Evolutionary conservation across 1,140 invertebrate species (phyloP), one percentile per base, ranked within the genome.

Genomic region (Neomicropteryx cornuta): DNA sequence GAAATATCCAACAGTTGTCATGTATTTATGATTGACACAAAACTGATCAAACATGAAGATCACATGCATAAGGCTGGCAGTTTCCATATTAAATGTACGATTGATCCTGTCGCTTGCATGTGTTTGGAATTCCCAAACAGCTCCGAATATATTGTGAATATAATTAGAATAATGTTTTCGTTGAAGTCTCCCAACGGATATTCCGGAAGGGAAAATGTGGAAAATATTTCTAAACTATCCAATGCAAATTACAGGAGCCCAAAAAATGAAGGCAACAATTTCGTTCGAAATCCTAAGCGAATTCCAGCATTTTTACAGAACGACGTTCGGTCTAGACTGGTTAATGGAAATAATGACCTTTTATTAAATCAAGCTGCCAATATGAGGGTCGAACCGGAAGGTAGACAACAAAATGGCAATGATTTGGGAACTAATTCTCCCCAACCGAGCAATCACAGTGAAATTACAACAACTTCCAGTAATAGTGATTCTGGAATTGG

Each of bases 401-500:
- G 20, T 5, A 41, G 41, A 18, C 45, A 40, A 27, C 17, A 37
- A 4, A 40, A 44, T 33, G 39, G 30, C 3, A 43, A 45, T 18
- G 39, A 37, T 21, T 62, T 62, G 18, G 52, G 74, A 3, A 75
- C 82, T 0, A 80, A 85, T 45, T 86, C 83, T 1, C 84, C 85
- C 2, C 85, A 88, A 44, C 85, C 85, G 0, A 88, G 83, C 53
- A 79, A 81, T 54, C 74, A 83, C 38, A 80, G 85, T 58, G 78
- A 79, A 43, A 79, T 86, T 11, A 88, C 82, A 1, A 87, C 83
- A 13, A 86, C 85, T 32, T 90, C 86, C 1, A 92, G 87, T 44
- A 96, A 95, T 55, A 92, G 87, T 47, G 92, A 96, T 61, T 95
- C 90, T 13, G 91, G 91, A 0, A 91, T 95, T 38, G 90, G 91